These are phyloP conservation scores for Seriola rivoliana DNA, from an alignment of 2,113 vertebrate genomes.

Conservation along the genomic window DNA sequence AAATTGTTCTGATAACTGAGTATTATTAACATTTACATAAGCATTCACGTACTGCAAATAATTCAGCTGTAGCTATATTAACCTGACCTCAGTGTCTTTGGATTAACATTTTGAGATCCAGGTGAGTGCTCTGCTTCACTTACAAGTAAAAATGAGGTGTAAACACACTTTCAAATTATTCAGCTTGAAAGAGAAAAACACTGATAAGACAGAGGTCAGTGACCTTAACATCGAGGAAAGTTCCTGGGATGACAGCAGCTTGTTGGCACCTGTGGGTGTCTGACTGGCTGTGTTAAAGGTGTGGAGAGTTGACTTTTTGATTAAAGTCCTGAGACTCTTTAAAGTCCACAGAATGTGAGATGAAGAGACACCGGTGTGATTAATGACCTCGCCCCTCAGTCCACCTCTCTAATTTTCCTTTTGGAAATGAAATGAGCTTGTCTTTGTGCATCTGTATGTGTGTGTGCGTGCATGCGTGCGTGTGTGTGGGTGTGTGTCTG, in stretches of 20 bases:
- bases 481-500: neutral
- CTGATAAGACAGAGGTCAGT: constrained; percentile 46
- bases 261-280: constrained; percentile 51
- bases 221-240: constrained; percentile 56
- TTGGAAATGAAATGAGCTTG: constrained; percentile 57
- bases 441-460: constrained; percentile 18
- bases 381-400: constrained; percentile 49
- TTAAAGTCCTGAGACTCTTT: constrained; percentile 64
- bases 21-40: neutral
- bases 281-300: constrained; percentile 50
- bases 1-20: neutral
- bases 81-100: neutral
- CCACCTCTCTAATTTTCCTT: constrained; percentile 72
- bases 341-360: constrained; percentile 57
- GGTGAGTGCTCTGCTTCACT: constrained; percentile 1
- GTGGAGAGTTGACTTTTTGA: constrained; percentile 40
- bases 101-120: neutral
- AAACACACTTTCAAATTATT: constrained; percentile 40
- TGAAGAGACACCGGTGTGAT: constrained; percentile 53
- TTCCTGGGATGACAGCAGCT: constrained; percentile 45
- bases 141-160: constrained; percentile 21
- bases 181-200: constrained; percentile 25
- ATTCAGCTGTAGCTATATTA: no score
- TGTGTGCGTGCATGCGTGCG: no score
- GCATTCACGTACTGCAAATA: neutral